Conservation (phyloP, 2,888 invertebrate genomes). For the Hesperia comma region DNA sequence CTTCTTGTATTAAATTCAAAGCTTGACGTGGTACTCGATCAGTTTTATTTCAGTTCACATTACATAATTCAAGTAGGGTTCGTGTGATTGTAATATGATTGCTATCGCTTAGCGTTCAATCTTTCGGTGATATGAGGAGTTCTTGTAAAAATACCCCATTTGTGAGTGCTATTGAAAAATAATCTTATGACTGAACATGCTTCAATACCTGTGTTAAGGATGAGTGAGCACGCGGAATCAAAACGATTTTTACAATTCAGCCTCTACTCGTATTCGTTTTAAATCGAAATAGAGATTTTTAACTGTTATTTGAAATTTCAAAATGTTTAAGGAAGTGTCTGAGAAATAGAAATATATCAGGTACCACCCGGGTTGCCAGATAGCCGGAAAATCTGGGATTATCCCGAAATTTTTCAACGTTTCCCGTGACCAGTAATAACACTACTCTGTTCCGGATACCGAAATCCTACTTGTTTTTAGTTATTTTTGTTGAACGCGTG, state of each 20-base stretch:
- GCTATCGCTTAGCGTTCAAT: constrained; percentile 27
- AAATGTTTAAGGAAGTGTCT: too few species aligned
- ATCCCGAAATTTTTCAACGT: too few species aligned
- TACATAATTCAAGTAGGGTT: constrained; percentile 23
- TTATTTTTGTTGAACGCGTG: too few species aligned
- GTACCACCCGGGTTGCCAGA: too few species aligned
- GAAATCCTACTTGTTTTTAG: too few species aligned
- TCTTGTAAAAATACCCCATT: constrained; percentile 18
- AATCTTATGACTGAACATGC: constrained; percentile 26
- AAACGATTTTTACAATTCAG: constrained; percentile 22
- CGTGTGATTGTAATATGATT: constrained; percentile 33
- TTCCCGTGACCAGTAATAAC: too few species aligned
- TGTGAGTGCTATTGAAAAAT: constrained; percentile 23
- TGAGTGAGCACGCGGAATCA: constrained; percentile 21
- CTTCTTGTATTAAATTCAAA: constrained; percentile 7
- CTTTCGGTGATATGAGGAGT: constrained; percentile 16
- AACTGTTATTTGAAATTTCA: too few species aligned
- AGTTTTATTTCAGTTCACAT: constrained; percentile 26
- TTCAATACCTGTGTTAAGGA: constrained; percentile 14
- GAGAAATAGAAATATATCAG: too few species aligned
- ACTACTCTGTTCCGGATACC: too few species aligned
- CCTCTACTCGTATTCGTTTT: constrained; percentile 3
- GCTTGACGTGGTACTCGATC: constrained; percentile 1
- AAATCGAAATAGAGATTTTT: background rate
- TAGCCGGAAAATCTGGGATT: too few species aligned